These are phyloP conservation scores for Adelognathus sp. DNA, from an alignment of 2,888 invertebrate genomes.

Conservation along the genomic window DNA sequence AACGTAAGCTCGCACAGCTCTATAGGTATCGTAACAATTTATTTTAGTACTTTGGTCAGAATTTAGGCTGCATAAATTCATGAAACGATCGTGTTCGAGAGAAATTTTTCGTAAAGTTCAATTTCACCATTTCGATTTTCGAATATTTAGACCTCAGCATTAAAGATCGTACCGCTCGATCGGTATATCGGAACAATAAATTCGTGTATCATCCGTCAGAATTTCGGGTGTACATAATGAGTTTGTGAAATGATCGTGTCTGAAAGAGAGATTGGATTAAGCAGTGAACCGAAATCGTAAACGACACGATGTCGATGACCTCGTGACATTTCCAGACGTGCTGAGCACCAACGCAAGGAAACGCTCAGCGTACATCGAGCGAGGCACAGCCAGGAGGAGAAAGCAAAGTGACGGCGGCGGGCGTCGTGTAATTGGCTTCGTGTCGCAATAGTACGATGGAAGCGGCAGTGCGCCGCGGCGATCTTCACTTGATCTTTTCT, in stretches of 20 bases:
- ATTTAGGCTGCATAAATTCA: too few species aligned
- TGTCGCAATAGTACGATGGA: slow-evolving; percentile 64
- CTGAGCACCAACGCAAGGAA: neutral
- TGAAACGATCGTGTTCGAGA: too few species aligned
- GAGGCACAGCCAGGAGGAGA: slow-evolving; percentile 69
- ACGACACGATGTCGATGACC: slow-evolving; percentile 70
- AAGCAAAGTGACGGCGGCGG: slow-evolving; percentile 73
- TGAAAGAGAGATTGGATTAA: slow-evolving; percentile 52
- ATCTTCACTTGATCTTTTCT: slow-evolving; percentile 17
- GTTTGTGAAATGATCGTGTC: slow-evolving; percentile 20
- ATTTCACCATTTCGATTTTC: too few species aligned
- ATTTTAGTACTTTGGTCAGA: too few species aligned
- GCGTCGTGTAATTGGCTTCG: slow-evolving; percentile 74
- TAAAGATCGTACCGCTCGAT: neutral
- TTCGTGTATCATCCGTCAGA: neutral
- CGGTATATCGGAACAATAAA: neutral
- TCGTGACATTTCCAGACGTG: slow-evolving; percentile 76
- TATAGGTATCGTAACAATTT: too few species aligned
- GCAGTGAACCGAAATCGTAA: slow-evolving; percentile 52
- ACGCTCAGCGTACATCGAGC: slow-evolving; percentile 19
- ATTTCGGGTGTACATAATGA: neutral
- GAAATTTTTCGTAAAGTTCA: too few species aligned
- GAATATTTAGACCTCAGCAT: too few species aligned
- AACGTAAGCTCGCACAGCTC: too few species aligned
- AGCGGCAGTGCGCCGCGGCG: slow-evolving; percentile 11